Conservation (phyloP, 2,797 vertebrate species). For the Fringilla coelebs region DNA sequence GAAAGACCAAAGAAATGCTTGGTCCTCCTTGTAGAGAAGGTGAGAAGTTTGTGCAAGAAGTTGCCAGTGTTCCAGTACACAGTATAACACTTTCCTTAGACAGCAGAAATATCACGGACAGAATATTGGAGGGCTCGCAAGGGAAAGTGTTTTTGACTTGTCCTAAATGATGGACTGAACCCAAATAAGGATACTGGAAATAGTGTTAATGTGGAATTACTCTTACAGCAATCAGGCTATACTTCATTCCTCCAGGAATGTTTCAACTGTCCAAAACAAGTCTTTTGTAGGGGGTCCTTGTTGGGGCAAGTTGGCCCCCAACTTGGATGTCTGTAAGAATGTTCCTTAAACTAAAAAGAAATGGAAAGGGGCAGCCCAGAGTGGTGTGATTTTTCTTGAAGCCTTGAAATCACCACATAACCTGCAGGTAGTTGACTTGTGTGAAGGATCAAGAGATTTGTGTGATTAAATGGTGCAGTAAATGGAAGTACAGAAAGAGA, state of each 20-base stretch:
- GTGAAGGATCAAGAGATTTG: not conserved
- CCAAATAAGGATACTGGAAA: not conserved
- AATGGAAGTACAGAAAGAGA: not conserved
- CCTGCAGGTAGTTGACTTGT: not conserved
- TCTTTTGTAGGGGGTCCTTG: not conserved
- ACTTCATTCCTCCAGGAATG: not conserved
- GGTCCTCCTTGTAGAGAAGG: not conserved
- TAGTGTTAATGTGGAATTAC: not conserved
- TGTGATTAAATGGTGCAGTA: not conserved
- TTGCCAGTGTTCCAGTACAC: not conserved
- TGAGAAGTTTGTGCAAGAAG: not conserved
- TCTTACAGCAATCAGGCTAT: not conserved
- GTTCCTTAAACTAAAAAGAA: not conserved
- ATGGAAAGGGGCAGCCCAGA: not conserved
- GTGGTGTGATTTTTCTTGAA: not conserved
- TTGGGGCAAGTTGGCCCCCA: not conserved
- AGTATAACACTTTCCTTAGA: not conserved
- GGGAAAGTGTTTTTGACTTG: not conserved
- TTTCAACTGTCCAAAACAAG: not conserved
- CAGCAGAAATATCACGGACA: not conserved
- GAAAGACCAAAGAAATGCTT: not conserved
- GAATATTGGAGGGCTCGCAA: not conserved
- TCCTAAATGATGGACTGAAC: not conserved
- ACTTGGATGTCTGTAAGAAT: not conserved
- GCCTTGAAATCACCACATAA: not conserved